These are phyloP conservation scores for Mesocricetus auratus DNA, from an alignment of 2,113 vertebrate genomes.

Conservation along the genomic window DNA sequence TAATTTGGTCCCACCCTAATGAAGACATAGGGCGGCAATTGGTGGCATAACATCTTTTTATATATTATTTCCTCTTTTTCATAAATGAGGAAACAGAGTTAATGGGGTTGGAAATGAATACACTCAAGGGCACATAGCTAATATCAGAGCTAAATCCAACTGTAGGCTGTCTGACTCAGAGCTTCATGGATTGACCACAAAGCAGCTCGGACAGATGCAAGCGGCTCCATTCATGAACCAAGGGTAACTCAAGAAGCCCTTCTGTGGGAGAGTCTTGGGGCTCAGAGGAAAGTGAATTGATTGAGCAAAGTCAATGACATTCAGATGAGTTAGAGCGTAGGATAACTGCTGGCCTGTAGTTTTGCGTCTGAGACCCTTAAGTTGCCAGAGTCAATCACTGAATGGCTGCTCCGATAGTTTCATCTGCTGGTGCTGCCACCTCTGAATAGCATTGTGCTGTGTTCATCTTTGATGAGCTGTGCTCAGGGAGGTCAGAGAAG, in stretches of 20 bases:
- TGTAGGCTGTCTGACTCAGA: background rate
- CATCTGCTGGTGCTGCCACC: background rate
- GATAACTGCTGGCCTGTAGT: slow-evolving; percentile 35
- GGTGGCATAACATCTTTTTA: background rate
- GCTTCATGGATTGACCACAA: background rate
- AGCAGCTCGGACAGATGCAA: background rate
- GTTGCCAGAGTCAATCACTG: background rate
- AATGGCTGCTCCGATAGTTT: slow-evolving; percentile 47
- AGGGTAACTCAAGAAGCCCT: background rate
- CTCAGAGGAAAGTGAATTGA: slow-evolving; percentile 43
- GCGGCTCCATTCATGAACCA: background rate
- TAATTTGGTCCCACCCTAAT: background rate
- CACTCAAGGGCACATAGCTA: background rate
- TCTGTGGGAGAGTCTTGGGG: background rate
- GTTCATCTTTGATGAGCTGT: slow-evolving; percentile 2
- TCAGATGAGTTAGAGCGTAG: slow-evolving; percentile 1
- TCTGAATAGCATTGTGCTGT: slow-evolving; percentile 2
- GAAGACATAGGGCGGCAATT: background rate
- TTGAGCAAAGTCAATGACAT: slow-evolving; percentile 12
- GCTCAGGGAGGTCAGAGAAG: background rate
- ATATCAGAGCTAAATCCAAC: background rate
- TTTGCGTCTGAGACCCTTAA: background rate
- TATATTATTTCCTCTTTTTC: background rate
- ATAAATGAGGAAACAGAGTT: background rate
- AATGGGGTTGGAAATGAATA: background rate